Base-by-base conservation (phyloP, 2,113 vertebrate species). In the Macrotis lagotis region DNA sequence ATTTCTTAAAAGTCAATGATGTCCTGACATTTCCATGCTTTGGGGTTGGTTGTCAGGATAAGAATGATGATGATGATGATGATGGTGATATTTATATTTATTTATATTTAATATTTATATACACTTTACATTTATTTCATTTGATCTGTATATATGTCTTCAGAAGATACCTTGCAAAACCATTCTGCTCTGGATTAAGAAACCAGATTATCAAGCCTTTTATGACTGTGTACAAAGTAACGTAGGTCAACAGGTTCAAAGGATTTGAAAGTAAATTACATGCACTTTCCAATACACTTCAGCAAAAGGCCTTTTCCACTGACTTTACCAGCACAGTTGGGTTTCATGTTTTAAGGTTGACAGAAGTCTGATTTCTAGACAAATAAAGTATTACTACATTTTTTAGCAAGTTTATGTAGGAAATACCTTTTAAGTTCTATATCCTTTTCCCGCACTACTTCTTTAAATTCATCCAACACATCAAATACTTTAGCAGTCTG, bases 361-460 rank as follows among this genome's bases (percentile, higher is more conserved):
- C 19, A 44, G 14, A 83, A 44, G 37, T 83, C 19, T 83, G 66
- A 44, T 83, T 44, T 83, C 66, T 24, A 6, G 16, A 83, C 37
- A 74, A 74, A 22, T 83, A 44, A 83, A 19, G 51, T 2, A 0
- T 50, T 48, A 2, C 2, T 37, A 31, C 55, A 50, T 88, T 66
- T 95, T 47, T n/a, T 16, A 55, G 47, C 0, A 3, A 1, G 1
- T 11, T 94, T 55, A 5, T 88, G 16, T 44, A 83, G n/a, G 25
- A 95, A 92, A 89, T 98, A 98, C 98, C 98, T 98, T 93, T 94
- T 96, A 93, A 98, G 97, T 3, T 97, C 98, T 90, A 93, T 0
- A 93, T 97, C 96, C 74, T 98, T 96, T 11, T 97, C 66, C 3
- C 47, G 48, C 26, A 93, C 94, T 8, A 88, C 1, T 6, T 98